Conservation (phyloP, 2,113 vertebrate species). For the Cricetomys ansorgei region DNA sequence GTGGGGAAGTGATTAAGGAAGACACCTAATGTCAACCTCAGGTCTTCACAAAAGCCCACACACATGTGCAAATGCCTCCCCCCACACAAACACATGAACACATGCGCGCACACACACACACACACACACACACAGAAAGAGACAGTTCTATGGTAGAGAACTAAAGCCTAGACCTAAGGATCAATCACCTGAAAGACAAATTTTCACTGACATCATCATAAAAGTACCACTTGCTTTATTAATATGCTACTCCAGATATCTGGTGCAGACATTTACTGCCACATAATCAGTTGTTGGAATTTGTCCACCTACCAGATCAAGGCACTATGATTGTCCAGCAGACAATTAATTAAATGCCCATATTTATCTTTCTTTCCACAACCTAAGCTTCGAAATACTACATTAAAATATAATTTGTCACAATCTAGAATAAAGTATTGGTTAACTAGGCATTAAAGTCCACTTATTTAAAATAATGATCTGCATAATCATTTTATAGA, state of each 20-base stretch:
- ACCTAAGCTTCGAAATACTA: constrained; percentile 65
- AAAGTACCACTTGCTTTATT: neutral
- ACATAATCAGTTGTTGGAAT: constrained; percentile 8
- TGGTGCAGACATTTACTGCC: neutral
- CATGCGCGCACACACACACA: neutral
- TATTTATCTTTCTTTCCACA: constrained; percentile 67
- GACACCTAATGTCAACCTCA: neutral
- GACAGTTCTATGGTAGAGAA: neutral
- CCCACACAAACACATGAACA: neutral
- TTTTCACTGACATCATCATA: neutral
- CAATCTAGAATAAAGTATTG: constrained; percentile 61
- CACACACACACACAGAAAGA: neutral
- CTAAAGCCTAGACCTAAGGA: neutral
- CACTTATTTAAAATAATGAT: constrained; percentile 80
- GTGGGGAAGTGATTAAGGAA: neutral
- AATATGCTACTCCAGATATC: fast-evolving
- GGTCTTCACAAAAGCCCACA: neutral
- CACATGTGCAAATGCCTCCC: fast-evolving
- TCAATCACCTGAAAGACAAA: constrained; percentile 2
- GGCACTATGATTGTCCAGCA: constrained; percentile 46
- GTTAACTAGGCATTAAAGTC: constrained; percentile 75
- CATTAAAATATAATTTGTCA: constrained; percentile 78
- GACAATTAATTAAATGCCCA: constrained; percentile 78
- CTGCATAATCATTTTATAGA: constrained; percentile 55
- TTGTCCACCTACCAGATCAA: neutral